Percentiles rank a stretch among this genome's conserved stretches.
Evolutionary conservation across 35 echinoderm and acorn worm genomes (phyloP).

Genomic region (Patiria miniata): DNA sequence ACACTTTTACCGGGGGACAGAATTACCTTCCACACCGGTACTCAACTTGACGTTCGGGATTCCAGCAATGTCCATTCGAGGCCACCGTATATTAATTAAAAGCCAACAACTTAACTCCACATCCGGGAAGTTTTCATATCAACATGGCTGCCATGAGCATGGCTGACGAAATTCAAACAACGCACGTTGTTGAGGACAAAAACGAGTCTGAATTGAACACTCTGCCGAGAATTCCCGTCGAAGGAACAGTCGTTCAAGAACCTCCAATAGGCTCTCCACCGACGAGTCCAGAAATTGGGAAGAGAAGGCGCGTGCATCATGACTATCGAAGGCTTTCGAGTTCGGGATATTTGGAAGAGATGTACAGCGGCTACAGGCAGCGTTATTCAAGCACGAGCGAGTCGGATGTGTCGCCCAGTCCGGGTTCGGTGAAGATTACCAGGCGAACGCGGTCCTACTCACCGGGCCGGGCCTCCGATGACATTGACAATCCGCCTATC

Average conservation of each 20-base stretch:
- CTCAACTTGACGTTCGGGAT: too few relatives aligned
- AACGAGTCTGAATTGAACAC: constrained; percentile 30
- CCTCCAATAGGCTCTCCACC: constrained; percentile 14
- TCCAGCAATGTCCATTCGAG: too few relatives aligned
- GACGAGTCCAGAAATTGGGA: constrained; percentile 72
- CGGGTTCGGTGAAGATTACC: constrained; percentile 39
- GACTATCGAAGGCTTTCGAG: constrained; percentile 95
- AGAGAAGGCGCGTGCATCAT: constrained; percentile 86
- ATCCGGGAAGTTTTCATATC: constrained; percentile 10
- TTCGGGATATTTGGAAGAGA: constrained; percentile 92
- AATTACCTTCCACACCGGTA: too few relatives aligned
- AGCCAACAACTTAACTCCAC: neutral
- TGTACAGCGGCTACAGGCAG: constrained; percentile 86
- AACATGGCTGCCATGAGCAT: constrained; percentile 31
- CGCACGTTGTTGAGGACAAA: constrained; percentile 34
- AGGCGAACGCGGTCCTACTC: neutral
- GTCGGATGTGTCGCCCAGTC: constrained; percentile 81
- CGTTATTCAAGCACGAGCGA: constrained; percentile 96
- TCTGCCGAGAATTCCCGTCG: neutral
- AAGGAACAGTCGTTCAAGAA: constrained; percentile 16
- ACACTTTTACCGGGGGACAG: too few relatives aligned
- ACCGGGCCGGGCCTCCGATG: constrained; percentile 41
- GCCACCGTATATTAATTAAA: too few relatives aligned
- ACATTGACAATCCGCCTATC: neutral
- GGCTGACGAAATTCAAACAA: constrained; percentile 24